These are phyloP conservation scores for Anhinga rufa DNA, from an alignment of 2,113 vertebrate species.

Conservation along the genomic window DNA sequence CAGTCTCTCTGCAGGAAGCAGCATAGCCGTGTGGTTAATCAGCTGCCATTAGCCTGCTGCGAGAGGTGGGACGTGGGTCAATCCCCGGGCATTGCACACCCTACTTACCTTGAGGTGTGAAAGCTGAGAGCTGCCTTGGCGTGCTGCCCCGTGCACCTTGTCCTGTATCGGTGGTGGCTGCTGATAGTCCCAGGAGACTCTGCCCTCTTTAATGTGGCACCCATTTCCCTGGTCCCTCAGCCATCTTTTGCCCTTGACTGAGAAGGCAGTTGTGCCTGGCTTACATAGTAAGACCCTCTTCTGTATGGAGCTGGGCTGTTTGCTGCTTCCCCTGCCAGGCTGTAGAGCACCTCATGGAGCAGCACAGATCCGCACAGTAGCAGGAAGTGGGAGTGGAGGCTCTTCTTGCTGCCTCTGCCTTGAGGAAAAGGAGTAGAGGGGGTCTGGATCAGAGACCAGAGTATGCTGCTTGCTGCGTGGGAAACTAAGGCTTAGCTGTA, in stretches of 20 bases:
- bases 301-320: accelerated
- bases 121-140: not conserved
- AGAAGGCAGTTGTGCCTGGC: not conserved
- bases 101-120: not conserved
- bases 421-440: not conserved
- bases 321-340: not conserved
- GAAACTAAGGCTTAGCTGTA: not conserved
- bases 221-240: not conserved
- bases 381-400: accelerated
- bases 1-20: not conserved
- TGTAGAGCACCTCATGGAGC: not conserved
- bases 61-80: not conserved
- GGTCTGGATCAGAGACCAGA: not conserved
- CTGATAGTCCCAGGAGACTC: not conserved
- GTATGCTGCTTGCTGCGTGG: not conserved
- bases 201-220: not conserved
- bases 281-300: not conserved
- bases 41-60: accelerated
- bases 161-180: accelerated
- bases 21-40: not conserved
- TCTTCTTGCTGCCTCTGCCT: not conserved
- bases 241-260: not conserved
- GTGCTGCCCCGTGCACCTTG: not conserved
- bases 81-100: accelerated
- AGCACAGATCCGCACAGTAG: not conserved